phyloP scores from a whole-genome alignment of 2,113 vertebrate genomes.

The Aegypius monachus region DNA sequence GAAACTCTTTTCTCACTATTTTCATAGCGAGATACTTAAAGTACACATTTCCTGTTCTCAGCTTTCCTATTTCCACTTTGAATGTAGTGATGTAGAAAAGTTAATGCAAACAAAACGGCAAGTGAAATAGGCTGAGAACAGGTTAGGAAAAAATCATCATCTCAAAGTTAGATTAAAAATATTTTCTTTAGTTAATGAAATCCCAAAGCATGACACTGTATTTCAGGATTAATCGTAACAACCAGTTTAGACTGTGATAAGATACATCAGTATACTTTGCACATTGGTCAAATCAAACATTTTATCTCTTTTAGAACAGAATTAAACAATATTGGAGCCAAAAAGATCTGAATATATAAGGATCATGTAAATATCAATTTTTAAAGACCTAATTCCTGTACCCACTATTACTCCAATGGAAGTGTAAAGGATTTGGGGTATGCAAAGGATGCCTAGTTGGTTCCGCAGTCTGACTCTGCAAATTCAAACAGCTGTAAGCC shows the following conservation, averaged over 20 bases:
- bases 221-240: neutral
- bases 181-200: neutral
- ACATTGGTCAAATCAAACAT: neutral
- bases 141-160: neutral
- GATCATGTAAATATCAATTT: neutral
- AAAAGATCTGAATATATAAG: neutral
- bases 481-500: neutral
- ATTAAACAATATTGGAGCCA: neutral
- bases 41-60: neutral
- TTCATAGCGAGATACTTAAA: neutral
- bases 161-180: neutral
- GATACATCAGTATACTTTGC: neutral
- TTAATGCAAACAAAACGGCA: neutral
- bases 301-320: neutral
- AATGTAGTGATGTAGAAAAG: neutral
- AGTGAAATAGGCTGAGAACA: neutral
- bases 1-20: neutral
- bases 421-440: neutral
- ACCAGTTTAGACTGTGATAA: neutral
- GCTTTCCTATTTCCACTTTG: neutral
- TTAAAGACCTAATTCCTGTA: neutral
- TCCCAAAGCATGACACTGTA: neutral
- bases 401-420: neutral
- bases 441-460: neutral
- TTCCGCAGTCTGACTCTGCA: neutral